These are phyloP conservation scores for Ametastegia equiseti DNA, from an alignment of 2,888 invertebrate genomes.

Conservation along the genomic window DNA sequence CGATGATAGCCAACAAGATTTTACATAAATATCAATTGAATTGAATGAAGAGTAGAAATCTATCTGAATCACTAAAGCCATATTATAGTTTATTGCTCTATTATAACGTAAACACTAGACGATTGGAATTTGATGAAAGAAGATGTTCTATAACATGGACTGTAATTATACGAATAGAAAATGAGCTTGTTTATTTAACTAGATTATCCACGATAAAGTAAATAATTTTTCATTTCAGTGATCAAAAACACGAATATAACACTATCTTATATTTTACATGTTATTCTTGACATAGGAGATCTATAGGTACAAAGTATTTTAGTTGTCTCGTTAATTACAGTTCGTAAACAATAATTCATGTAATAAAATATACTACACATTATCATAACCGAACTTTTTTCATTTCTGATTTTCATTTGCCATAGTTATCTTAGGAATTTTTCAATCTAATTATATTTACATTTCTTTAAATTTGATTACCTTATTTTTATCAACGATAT, in stretches of 20 bases:
- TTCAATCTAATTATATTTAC: neutral
- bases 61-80: neutral
- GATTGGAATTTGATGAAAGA: neutral
- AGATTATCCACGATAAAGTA: no score
- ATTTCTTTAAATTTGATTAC: neutral
- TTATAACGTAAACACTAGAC: neutral
- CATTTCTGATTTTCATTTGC: neutral
- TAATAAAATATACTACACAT: constrained; percentile 22
- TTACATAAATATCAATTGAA: no score
- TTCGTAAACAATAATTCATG: constrained; percentile 1
- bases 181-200: no score
- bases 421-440: neutral
- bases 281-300: neutral
- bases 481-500: neutral
- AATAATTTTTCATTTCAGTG: no score
- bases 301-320: neutral
- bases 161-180: no score
- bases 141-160: no score
- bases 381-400: neutral
- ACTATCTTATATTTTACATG: constrained; percentile 4
- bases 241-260: no score
- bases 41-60: neutral
- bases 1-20: constrained; percentile 20
- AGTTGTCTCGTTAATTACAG: constrained; percentile 4
- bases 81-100: neutral